These are phyloP conservation scores for Pentalonia nigronervosa DNA, from an alignment of 1,140 invertebrate genomes.

Conservation along the genomic window DNA sequence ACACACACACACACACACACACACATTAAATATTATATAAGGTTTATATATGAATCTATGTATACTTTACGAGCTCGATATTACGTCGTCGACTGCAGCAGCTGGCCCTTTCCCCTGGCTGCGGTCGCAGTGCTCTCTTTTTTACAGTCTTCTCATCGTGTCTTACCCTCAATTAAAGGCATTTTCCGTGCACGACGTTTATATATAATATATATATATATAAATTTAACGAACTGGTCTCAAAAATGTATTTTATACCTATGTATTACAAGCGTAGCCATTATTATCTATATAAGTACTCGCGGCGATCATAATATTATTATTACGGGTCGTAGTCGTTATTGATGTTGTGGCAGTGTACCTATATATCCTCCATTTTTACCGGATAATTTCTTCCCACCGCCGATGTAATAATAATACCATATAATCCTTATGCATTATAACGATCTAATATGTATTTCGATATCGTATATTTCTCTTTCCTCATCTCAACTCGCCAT, in stretches of 20 bases:
- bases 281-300: slow-evolving; percentile 4
- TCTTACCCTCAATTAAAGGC: slow-evolving; percentile 42
- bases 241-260: slow-evolving; percentile 7
- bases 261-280: not conserved
- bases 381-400: not conserved
- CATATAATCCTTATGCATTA: not conserved
- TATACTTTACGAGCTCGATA: not conserved
- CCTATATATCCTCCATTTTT: not conserved
- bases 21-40: not conserved
- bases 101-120: not conserved
- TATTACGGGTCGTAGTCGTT: not conserved
- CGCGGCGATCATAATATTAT: slow-evolving; percentile 7
- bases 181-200: slow-evolving; percentile 35
- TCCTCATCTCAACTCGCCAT: not conserved
- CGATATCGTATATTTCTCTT: not conserved
- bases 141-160: not conserved
- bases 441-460: not conserved
- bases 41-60: not conserved
- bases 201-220: not conserved
- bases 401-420: not conserved
- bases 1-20: not conserved
- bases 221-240: not conserved
- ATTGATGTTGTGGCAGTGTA: not conserved
- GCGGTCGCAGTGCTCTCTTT: slow-evolving; percentile 5
- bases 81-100: not conserved